These are phyloP conservation scores for Drosophila rubida DNA, from an alignment of 2,888 invertebrate genomes.

Conservation along the genomic window DNA sequence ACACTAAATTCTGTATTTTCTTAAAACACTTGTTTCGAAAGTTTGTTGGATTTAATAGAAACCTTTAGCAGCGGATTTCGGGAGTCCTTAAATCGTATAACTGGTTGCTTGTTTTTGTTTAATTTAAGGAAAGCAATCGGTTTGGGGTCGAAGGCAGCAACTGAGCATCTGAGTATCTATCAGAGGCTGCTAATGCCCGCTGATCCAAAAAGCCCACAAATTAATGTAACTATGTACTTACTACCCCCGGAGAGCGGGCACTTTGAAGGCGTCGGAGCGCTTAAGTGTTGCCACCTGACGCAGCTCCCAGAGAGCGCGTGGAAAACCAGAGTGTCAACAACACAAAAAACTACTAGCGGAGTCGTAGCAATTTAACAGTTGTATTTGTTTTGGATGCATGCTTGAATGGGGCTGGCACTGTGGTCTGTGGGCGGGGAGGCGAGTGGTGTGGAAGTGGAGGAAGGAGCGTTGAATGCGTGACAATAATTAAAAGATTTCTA, in stretches of 20 bases:
- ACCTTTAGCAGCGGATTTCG: no score
- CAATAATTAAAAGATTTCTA: conserved; percentile 79
- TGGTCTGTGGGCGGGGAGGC: not conserved
- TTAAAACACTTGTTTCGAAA: no score
- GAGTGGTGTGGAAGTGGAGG: not conserved
- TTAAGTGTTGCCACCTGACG: conserved; percentile 69
- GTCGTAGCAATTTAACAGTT: conserved; percentile 1
- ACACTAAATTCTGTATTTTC: no score
- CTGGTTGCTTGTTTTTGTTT: no score
- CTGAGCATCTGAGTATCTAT: no score
- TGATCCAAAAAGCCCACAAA: conserved; percentile 12
- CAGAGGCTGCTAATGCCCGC: not conserved
- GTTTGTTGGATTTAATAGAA: no score
- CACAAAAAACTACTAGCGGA: conserved; percentile 22
- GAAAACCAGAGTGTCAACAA: conserved; percentile 53
- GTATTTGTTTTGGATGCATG: conserved; percentile 45
- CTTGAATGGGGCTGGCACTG: conserved; percentile 2
- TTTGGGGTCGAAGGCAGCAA: no score
- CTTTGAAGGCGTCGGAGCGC: conserved; percentile 44
- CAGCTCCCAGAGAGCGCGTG: conserved; percentile 69
- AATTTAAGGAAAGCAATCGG: no score
- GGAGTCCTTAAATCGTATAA: no score
- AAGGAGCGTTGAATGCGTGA: conserved; percentile 49
- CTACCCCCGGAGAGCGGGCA: conserved; percentile 25
- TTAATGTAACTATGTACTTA: conserved; percentile 16